phyloP scores from a whole-genome alignment of 2,113 vertebrate genomes.

The Osmerus mordax region DNA sequence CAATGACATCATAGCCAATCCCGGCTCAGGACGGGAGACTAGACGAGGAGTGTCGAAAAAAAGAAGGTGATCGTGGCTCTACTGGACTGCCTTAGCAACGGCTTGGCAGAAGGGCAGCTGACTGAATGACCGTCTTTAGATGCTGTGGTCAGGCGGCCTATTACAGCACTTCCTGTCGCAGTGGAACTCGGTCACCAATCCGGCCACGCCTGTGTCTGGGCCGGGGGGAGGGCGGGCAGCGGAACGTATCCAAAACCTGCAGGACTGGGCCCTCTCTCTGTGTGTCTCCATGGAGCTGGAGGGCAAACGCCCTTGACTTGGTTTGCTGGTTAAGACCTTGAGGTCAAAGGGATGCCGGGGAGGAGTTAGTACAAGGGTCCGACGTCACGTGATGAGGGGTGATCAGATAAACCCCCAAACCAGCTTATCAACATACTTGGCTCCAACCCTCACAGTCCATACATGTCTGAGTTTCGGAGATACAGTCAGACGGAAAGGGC shows the following conservation, averaged over 20 bases:
- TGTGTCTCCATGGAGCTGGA: no score
- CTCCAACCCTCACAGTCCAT: no score
- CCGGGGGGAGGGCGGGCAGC: background rate
- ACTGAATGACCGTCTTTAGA: conserved; percentile 25
- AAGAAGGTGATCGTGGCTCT: conserved; percentile 1
- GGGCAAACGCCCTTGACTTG: no score
- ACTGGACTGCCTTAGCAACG: background rate
- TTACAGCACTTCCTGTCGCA: conserved; percentile 21
- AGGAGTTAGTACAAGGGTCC: no score
- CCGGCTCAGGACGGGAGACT: background rate
- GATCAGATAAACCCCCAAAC: no score
- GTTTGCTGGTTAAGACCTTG: no score
- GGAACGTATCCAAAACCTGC: background rate
- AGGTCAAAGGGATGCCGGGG: no score
- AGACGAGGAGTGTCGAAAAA: conserved; percentile 7
- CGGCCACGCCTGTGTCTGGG: conserved; percentile 49
- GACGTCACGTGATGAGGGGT: no score
- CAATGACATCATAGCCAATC: conserved; percentile 32
- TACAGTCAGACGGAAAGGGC: background rate
- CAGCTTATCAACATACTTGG: no score
- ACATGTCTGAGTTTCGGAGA: no score
- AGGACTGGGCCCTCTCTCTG: no score
- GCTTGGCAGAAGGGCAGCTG: conserved; percentile 23
- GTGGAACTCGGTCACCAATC: conserved; percentile 21
- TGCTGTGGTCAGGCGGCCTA: conserved; percentile 36